Evolutionary conservation across 2,888 invertebrate species (phyloP).

Genomic region (Drosophila atroscutellata): DNA sequence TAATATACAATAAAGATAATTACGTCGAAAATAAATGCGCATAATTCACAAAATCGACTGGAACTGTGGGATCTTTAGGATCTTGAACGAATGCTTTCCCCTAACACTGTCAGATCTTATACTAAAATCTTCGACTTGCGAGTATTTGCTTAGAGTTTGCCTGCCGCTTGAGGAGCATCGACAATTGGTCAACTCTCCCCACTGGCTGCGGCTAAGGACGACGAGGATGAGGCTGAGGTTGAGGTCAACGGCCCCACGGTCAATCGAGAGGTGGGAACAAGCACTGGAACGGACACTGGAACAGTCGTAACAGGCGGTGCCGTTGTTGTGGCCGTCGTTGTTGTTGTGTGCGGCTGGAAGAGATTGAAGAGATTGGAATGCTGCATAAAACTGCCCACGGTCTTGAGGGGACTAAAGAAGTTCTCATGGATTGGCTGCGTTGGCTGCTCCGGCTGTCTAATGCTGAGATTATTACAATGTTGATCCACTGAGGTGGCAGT

Average conservation of each 20-base stretch:
- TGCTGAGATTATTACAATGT: conserved; percentile 46
- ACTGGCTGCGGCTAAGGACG: conserved; percentile 57
- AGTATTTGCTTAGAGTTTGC: conserved; percentile 66
- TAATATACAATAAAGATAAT: conserved; percentile 27
- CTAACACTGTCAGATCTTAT: conserved; percentile 41
- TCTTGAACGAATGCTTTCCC: conserved; percentile 4
- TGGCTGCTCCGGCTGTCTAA: conserved; percentile 33
- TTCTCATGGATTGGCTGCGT: conserved; percentile 77
- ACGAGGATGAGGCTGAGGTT: conserved; percentile 57
- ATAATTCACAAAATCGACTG: conserved; percentile 47
- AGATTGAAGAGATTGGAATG: conserved; percentile 85
- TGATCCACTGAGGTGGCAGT: conserved; percentile 8
- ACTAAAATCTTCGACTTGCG: conserved; percentile 69
- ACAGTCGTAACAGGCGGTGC: conserved; percentile 15
- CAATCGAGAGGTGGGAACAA: conserved; percentile 33
- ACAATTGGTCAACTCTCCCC: conserved; percentile 60
- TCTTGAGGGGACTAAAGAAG: conserved; percentile 85
- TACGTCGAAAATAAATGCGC: conserved; percentile 66
- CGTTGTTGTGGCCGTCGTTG: conserved; percentile 18
- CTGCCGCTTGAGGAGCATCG: conserved; percentile 23
- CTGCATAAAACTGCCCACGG: conserved; percentile 85
- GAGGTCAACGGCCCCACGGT: conserved; percentile 30
- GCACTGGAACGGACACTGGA: conserved; percentile 5
- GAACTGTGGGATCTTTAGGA: conserved; percentile 31
- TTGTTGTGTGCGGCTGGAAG: conserved; percentile 70